Evolutionary conservation across 1,140 invertebrate genomes (phyloP).

Genomic region (Leptinotarsa undecemlineata): DNA sequence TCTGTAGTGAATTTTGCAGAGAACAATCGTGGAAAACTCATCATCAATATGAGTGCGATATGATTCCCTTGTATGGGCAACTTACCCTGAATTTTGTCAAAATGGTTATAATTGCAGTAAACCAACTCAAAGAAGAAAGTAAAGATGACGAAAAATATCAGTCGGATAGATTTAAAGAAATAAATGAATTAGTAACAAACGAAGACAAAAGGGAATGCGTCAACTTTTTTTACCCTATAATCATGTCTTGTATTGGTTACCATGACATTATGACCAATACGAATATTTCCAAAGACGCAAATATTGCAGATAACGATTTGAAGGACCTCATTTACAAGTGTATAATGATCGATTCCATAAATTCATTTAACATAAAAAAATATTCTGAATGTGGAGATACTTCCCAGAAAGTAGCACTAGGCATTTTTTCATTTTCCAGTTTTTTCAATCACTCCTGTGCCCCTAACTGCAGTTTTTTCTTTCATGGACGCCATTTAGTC

Average conservation of each 20-base stretch:
- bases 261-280: neutral
- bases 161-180: neutral
- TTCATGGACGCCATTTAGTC: neutral
- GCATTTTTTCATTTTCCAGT: neutral
- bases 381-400: neutral
- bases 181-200: neutral
- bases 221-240: neutral
- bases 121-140: neutral
- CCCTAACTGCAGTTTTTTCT: neutral
- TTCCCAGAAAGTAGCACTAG: neutral
- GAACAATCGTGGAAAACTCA: constrained; percentile 59
- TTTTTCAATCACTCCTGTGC: constrained; percentile 4
- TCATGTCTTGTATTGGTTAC: neutral
- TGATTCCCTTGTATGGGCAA: constrained; percentile 22
- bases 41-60: constrained; percentile 74
- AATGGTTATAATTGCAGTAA: neutral
- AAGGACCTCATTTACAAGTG: neutral
- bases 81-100: neutral
- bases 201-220: neutral
- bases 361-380: neutral
- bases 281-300: neutral
- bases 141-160: neutral
- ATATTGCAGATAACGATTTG: neutral
- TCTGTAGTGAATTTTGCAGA: constrained; percentile 73
- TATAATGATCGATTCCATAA: neutral